phyloP scores from a whole-genome alignment of 37 sponge, comb jelly and placozoan species.

The Spongilla lacustris region DNA sequence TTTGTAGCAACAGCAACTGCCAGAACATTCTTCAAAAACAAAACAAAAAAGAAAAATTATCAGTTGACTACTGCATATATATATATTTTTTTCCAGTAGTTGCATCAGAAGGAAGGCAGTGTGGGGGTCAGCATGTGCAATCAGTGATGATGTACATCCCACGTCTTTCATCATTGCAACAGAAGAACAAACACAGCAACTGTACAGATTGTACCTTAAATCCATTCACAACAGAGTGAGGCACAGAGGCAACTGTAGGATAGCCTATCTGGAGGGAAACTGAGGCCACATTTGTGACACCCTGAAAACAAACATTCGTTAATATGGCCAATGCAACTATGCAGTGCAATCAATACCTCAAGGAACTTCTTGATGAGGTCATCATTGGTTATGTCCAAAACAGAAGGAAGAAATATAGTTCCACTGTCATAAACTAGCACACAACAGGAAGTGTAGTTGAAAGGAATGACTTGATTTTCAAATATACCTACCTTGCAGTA shows the following conservation, averaged over 20 bases:
- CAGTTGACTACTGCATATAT: neutral
- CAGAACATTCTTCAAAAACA: constrained; percentile 77
- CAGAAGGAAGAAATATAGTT: constrained; percentile 78
- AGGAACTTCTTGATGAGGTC: constrained; percentile 78
- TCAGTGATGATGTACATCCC: neutral
- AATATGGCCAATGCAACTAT: too few species aligned
- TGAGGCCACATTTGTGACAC: constrained; percentile 83
- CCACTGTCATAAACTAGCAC: constrained; percentile 89
- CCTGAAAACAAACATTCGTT: too few species aligned
- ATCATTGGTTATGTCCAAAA: constrained; percentile 90
- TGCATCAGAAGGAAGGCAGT: constrained; percentile 8
- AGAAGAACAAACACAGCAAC: too few species aligned
- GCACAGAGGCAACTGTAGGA: constrained; percentile 92
- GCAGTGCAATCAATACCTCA: constrained; percentile 57
- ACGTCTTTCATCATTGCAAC: neutral
- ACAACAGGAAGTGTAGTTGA: too few species aligned
- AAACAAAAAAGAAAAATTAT: neutral
- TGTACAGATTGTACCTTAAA: constrained; percentile 93
- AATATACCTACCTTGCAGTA: constrained; percentile 50
- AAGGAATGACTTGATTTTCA: neutral
- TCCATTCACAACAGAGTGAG: constrained; percentile 94
- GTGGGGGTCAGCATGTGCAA: neutral
- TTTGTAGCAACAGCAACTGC: constrained; percentile 94
- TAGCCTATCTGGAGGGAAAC: constrained; percentile 91
- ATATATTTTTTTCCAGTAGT: neutral